Evolutionary conservation across 1,140 invertebrate genomes (phyloP).

Genomic region (Cryptotermes secundus): DNA sequence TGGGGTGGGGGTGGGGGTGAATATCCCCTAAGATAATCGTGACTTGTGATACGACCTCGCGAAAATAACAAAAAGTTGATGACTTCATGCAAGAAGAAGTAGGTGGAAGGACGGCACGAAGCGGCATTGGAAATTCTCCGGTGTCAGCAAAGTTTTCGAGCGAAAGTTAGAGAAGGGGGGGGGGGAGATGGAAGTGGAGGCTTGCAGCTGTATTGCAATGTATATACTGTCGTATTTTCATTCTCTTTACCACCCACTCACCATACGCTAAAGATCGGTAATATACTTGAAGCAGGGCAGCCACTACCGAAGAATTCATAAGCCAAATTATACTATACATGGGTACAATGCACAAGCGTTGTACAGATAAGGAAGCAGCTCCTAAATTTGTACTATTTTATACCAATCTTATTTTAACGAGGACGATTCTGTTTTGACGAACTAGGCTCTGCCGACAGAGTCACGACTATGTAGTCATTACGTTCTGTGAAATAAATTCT

Average conservation of each 20-base stretch:
- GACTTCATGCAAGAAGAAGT: slow-evolving; percentile 19
- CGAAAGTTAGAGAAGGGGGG: slow-evolving; percentile 5
- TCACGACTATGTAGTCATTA: too few relatives aligned
- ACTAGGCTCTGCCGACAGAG: too few relatives aligned
- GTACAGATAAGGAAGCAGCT: too few relatives aligned
- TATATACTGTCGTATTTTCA: not conserved
- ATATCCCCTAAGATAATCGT: slow-evolving; percentile 13
- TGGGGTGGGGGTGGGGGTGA: not conserved
- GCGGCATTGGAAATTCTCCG: slow-evolving; percentile 7
- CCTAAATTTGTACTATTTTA: too few relatives aligned
- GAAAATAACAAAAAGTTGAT: slow-evolving; percentile 20
- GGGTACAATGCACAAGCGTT: too few relatives aligned
- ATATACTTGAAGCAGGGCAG: not conserved
- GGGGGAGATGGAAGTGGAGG: not conserved
- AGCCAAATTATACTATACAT: too few relatives aligned
- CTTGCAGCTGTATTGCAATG: not conserved
- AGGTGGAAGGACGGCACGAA: not conserved
- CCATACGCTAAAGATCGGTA: not conserved
- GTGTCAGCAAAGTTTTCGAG: slow-evolving; percentile 11
- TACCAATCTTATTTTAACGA: too few relatives aligned
- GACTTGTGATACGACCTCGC: slow-evolving; percentile 17
- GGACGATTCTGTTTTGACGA: too few relatives aligned
- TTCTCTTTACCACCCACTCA: not conserved
- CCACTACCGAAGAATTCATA: too few relatives aligned
- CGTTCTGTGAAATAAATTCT: too few relatives aligned